Percentiles rank a stretch among this genome's conserved stretches.
These are phyloP conservation scores for Clarias pachynema DNA, from an alignment of 2,797 vertebrate genomes.

Conservation along the genomic window DNA sequence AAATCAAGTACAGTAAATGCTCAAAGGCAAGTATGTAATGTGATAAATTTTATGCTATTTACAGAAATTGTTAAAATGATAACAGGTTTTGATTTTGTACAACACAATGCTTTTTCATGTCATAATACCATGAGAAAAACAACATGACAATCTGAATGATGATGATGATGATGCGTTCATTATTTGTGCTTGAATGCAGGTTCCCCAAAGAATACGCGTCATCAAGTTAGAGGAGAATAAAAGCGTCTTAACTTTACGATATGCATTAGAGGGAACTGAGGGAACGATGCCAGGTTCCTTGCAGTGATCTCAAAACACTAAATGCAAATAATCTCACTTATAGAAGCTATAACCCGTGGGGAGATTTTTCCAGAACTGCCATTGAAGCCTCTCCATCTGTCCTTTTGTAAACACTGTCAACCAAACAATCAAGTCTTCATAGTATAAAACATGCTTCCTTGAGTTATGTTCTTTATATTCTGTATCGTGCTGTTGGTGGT, in stretches of 20 bases:
- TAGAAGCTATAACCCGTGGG: slow-evolving; percentile 32
- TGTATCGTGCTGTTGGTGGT: neutral
- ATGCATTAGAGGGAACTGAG: slow-evolving; percentile 20
- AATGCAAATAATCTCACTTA: slow-evolving; percentile 50
- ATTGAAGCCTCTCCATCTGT: slow-evolving; percentile 14
- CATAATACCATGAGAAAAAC: slow-evolving; percentile 26
- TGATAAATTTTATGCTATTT: neutral
- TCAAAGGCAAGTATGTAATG: neutral
- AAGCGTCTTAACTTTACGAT: slow-evolving; percentile 17
- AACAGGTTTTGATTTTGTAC: neutral
- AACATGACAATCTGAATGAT: slow-evolving; percentile 25
- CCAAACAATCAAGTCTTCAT: neutral
- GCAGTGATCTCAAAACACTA: slow-evolving; percentile 35
- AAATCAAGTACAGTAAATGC: neutral
- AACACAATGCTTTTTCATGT: neutral
- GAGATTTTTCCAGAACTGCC: slow-evolving; percentile 25
- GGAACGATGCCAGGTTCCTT: slow-evolving; percentile 31
- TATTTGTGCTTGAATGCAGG: slow-evolving; percentile 1
- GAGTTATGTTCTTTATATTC: neutral
- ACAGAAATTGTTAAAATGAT: neutral
- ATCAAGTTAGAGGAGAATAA: neutral
- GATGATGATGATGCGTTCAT: slow-evolving; percentile 26
- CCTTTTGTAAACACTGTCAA: neutral
- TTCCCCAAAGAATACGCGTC: neutral
- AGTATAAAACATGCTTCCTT: neutral